Evolutionary conservation across 2,888 invertebrate species (phyloP).

Genomic region (Dynastes grantii): DNA sequence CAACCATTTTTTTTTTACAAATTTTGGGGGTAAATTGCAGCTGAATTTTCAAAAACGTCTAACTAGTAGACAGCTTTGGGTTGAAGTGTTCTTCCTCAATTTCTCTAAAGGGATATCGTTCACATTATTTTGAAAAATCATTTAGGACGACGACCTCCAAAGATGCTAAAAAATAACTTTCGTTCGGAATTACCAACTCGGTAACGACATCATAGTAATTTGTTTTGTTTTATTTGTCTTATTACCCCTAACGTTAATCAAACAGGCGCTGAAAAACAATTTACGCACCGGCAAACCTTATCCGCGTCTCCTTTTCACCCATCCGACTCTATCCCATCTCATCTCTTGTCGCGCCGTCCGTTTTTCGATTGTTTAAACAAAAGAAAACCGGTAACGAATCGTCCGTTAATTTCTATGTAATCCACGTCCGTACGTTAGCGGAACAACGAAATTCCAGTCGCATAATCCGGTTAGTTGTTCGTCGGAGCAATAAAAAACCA

Average conservation of each 20-base stretch:
- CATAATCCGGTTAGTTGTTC: conserved; percentile 59
- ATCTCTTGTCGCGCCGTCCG: background rate
- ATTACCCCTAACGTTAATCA: too few species aligned
- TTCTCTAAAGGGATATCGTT: too few species aligned
- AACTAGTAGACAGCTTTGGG: too few species aligned
- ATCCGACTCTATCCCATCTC: background rate
- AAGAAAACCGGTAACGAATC: conserved; percentile 40
- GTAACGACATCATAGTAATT: background rate
- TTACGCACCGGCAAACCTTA: background rate
- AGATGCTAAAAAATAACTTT: too few species aligned
- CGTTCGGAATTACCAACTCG: background rate
- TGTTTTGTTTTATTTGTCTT: too few species aligned
- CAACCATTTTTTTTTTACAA: too few species aligned
- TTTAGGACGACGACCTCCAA: too few species aligned
- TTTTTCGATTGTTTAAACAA: conserved; percentile 31
- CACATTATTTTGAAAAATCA: too few species aligned
- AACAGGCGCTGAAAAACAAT: too few species aligned
- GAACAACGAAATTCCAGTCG: conserved; percentile 52
- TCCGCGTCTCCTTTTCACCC: background rate
- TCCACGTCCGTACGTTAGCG: conserved; percentile 46
- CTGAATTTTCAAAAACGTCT: too few species aligned
- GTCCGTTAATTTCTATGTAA: conserved; percentile 47
- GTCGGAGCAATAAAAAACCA: conserved; percentile 64
- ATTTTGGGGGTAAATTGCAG: too few species aligned
- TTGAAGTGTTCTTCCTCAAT: too few species aligned